Evolutionary conservation across 1,140 invertebrate species (phyloP), one percentile per base, ranked within the genome.

Genomic region (Anadara kagoshimensis): DNA sequence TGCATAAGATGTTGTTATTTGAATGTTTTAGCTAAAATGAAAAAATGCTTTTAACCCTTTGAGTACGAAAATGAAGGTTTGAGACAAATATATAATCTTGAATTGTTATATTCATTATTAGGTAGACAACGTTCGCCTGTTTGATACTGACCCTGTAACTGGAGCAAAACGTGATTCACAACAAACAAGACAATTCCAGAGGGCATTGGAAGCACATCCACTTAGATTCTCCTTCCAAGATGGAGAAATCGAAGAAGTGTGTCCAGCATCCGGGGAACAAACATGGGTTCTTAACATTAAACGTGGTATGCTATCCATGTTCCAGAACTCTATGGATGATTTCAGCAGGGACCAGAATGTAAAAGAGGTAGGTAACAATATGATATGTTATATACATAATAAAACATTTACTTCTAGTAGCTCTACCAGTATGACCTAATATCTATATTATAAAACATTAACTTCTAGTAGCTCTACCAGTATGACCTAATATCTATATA

Each of bases 281-380:
- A 90, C 92, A 3, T 97, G 95, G 94, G 93, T 93, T 0, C 90
- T 97, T 63, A 98, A 98, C 89, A 92, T 97, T 84, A 97, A 97
- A 87, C 92, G 94, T 78, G 96, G 94, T 41, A 91, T 97, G 14
- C 86, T 98, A 7, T 96, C 96, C 0, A 45, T 49, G 75, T 92
- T 97, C 57, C 96, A 98, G 83, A 98, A 97, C 84, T 93, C 93
- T 36, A 97, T 97, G 95, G 91, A 78, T 29, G 91, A 95, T 63
- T 94, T 97, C 59, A 95, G 96, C 81, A 92, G 95, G 12, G 93
- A 96, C 83, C 92, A 93, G 62, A 91, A 91, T 56, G 90, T 91
- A 5, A 73, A 74, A 53, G 85, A 86, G 83, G 85, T 86, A 63
- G 73, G 53, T 41, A 20, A 24, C 24, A 0, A 14, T 53, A 49